Evolutionary conservation across 2,113 vertebrate species (phyloP), one percentile per base, ranked within the genome.

Genomic region (Macrotus californicus): DNA sequence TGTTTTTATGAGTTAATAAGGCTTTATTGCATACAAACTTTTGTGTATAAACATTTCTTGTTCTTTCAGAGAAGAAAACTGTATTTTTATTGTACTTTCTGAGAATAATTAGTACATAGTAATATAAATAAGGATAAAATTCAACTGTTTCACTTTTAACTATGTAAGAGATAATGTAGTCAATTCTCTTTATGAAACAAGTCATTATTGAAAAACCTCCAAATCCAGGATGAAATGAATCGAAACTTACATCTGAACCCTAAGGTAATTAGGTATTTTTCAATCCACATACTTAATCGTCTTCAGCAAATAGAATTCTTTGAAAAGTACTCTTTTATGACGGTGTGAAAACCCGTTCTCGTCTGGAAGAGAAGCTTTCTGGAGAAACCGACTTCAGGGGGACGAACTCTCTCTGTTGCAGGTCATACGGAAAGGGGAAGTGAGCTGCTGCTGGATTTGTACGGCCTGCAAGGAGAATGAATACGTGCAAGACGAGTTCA

Each of bases 391-490:
- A n/a, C 36, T 36, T 5, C 2, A 93, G 36, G 66, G 24, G 1
- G 43, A 3, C 92, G 96, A 36, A 72, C 26, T 76, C 8, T 70
- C 94, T 93, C 4, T 95, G 31, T 97, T 98, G 16, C 96, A 99
- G 99, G 99, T 99, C 97, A 99, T 99, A 81, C 98, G 99, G 93
- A 99, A 99, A 97, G 99, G 99, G 61, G 99, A 99, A 97, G 99
- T 99, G 97, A 99, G 99, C 94, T 99, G 99, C 98, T 99, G 99
- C 91, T 99, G 99, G 99, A 99, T 99, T 97, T 99, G 99, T 95
- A 99, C 99, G 5, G 99, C 99, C 41, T 99, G 99, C 96, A 99
- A 99, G 91, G 99, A 99, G 97, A 99, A 99, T 3, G 99, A 99
- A 70, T 98, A 97, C 15, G 99, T 99, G 96, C 99, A 99, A 98